phyloP scores from a whole-genome alignment of 2,113 vertebrate species.

The Aspiorhynchus laticeps region DNA sequence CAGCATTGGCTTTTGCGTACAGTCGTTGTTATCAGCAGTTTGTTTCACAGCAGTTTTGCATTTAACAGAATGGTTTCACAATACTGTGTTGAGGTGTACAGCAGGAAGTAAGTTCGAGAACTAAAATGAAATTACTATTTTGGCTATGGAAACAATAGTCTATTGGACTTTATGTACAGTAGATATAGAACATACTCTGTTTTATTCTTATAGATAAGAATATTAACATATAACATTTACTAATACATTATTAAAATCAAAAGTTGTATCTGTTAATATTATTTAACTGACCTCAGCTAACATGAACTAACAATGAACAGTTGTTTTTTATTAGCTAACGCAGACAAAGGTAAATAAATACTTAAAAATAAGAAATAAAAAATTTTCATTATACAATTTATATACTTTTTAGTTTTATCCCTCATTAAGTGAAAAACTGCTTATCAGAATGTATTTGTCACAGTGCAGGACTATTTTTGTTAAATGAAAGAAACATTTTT shows the following conservation, averaged over 20 bases:
- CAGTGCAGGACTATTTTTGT: neutral
- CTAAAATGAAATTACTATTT: neutral
- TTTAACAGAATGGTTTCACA: neutral
- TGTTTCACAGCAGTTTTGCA: slow-evolving; percentile 12
- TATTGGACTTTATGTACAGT: neutral
- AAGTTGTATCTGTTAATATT: neutral
- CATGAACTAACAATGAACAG: neutral
- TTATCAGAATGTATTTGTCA: neutral
- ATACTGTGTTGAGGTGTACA: neutral
- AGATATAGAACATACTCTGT: neutral
- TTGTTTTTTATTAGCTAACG: neutral
- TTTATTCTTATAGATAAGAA: neutral
- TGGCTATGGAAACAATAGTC: neutral
- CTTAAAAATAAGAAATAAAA: neutral
- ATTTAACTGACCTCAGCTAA: neutral
- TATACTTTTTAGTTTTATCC: no score
- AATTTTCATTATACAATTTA: no score
- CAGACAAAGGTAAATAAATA: neutral
- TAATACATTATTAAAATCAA: neutral
- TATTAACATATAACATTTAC: neutral
- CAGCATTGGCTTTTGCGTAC: slow-evolving; percentile 53
- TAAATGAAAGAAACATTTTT: neutral
- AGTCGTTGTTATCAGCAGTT: neutral
- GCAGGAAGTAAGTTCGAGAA: neutral
- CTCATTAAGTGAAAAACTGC: neutral